phyloP scores from a whole-genome alignment of 30 jellyfish, hydroid and myxozoan species.

The Hydractinia symbiolongicarpus region DNA sequence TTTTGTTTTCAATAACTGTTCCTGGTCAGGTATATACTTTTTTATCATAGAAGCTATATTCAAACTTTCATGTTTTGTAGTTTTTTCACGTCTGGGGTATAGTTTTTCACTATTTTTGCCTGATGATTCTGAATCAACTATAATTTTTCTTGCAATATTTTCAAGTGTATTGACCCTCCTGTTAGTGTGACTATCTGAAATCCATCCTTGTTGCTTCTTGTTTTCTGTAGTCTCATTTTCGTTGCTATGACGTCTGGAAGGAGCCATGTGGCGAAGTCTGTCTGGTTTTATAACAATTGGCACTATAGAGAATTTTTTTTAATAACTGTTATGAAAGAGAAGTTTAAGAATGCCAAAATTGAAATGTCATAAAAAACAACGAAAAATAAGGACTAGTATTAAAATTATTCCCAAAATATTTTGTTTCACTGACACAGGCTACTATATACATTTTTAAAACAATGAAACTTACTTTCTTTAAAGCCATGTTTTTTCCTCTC shows the following conservation, averaged over 20 bases:
- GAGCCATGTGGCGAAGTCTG: slow-evolving; percentile 11
- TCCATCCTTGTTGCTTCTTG: background rate
- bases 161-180: background rate
- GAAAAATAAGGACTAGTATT: background rate
- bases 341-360: background rate
- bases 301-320: background rate
- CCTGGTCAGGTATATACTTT: background rate
- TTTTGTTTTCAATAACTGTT: background rate
- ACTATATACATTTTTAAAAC: background rate
- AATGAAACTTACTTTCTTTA: slow-evolving; percentile 25
- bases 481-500: slow-evolving; percentile 17
- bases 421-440: background rate
- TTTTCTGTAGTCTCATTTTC: background rate
- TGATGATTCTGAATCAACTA: background rate
- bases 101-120: slow-evolving; percentile 1
- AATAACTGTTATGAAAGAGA: background rate
- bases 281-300: slow-evolving; percentile 36
- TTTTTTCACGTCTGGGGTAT: slow-evolving; percentile 16
- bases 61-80: background rate
- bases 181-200: background rate
- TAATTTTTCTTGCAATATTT: background rate
- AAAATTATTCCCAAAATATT: background rate
- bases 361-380: background rate
- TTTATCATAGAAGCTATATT: background rate
- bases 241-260: background rate